Evolutionary conservation across 2,888 invertebrate genomes (phyloP), one percentile per base, ranked within the genome.

Genomic region (Busseola fusca): DNA sequence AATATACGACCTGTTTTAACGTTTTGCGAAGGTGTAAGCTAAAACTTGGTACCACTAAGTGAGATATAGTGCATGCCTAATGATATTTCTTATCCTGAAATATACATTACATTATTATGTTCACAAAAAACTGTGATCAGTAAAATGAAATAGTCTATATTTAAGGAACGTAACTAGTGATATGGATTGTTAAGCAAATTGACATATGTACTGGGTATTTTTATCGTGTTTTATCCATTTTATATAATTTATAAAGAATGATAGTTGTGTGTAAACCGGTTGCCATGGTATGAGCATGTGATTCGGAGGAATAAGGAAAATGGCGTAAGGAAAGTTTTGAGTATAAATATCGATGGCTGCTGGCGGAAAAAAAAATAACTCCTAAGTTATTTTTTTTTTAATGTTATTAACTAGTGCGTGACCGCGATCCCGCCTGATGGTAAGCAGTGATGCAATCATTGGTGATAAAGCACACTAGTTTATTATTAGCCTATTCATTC

Each of bases 31-130:
- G 40, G 12, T 25, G 45, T 64, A 25, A 30, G 45, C 40, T 56
- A 10, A 60, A 45, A 25, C n/a, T n/a, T 48, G 18, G 7, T 30
- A 5, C 40, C 57, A n/a, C 40, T 75, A 58, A 68, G 27, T 68
- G n/a, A 52, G 45, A 58, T 52, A 34, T 52, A 74, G 62, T 48
- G 21, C 21, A 54, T 54, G 9, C 1, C 25, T n/a, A 66, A 60
- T 59, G 1, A 21, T 59, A 54, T 63, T 40, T 65, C 27, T 50
- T 25, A 10, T n/a, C 37, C 18, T 57, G 37, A 37, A 45, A 66
- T 45, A 56, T 21, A n/a, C 6, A n/a, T 54, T 34, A 34, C 5
- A 7, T 4, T 45, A 21, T 21, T 34, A 34, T 34, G 21, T 25
- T n/a, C 12, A 50, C 37, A 52, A n/a, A 14, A 30, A 48, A 16